Evolutionary conservation across 2,888 invertebrate species (phyloP), one percentile per base, ranked within the genome.

Genomic region (Pachymerium ferrugineum): DNA sequence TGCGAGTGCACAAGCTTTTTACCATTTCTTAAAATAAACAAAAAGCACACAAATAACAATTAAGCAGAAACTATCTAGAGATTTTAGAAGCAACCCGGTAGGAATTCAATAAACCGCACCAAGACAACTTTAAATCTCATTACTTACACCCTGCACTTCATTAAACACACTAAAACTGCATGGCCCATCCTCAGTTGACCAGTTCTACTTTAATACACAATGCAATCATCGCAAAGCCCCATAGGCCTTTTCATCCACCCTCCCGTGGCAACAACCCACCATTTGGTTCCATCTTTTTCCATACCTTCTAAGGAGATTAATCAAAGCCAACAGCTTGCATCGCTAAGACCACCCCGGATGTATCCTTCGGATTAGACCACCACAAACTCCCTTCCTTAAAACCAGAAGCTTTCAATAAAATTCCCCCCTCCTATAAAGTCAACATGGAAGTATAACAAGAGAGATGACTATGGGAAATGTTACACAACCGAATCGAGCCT

Each of bases 41-140:
- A n/a, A n/a, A n/a, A n/a, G n/a, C n/a, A n/a, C n/a, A n/a, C n/a
- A n/a, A n/a, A n/a, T n/a, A n/a, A n/a, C n/a, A n/a, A n/a, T n/a
- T n/a, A n/a, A n/a, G n/a, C n/a, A n/a, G n/a, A n/a, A n/a, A n/a
- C n/a, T n/a, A n/a, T n/a, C n/a, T n/a, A n/a, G n/a, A n/a, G n/a
- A n/a, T n/a, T n/a, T n/a, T n/a, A n/a, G n/a, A n/a, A 22, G 22
- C 54, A 25, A 54, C 54, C 22, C 38, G n/a, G n/a, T n/a, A 54
- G 25, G 54, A 54, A 54, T 54, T 54, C 54, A 54, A 54, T 54
- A 54, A 54, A 54, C 54, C 54, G 28, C 54, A 54, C 54, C 54
- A 54, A 54, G 54, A 54, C 54, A 54, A 54, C 54, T 54, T 54
- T 54, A 54, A 54, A 54, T 54, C 54, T 54, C 54, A 54, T 54